These are phyloP conservation scores for Leucania comma DNA, from an alignment of 2,888 invertebrate species.

Conservation along the genomic window DNA sequence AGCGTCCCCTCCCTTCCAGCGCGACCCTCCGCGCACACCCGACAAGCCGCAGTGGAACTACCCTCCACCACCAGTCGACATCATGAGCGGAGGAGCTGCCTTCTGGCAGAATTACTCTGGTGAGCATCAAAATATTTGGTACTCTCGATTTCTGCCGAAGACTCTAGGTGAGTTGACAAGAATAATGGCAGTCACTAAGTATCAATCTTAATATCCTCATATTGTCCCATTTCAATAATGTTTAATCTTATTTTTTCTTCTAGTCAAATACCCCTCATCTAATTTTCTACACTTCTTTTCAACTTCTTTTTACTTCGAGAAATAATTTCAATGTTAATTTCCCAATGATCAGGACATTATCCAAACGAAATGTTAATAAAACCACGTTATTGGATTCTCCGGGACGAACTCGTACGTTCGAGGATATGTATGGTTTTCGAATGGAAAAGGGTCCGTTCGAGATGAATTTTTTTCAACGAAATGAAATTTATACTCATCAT, in stretches of 20 bases:
- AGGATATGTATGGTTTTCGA: slow-evolving; percentile 71
- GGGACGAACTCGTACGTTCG: slow-evolving; percentile 65
- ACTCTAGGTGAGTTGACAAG: slow-evolving; percentile 44
- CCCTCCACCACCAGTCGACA: slow-evolving; percentile 91
- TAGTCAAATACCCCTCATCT: background rate
- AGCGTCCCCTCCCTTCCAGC: slow-evolving; percentile 86
- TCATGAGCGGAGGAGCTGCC: slow-evolving; percentile 96
- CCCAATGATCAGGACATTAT: slow-evolving; percentile 60
- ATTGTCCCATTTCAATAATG: slow-evolving; percentile 10
- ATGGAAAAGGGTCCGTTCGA: slow-evolving; percentile 75
- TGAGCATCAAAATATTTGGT: slow-evolving; percentile 83
- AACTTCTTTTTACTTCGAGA: slow-evolving; percentile 6
- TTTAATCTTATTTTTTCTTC: slow-evolving; percentile 12
- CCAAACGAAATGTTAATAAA: slow-evolving; percentile 68
- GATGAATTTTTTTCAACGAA: slow-evolving; percentile 76
- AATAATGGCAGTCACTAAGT: slow-evolving; percentile 40
- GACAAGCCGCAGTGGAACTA: slow-evolving; percentile 90
- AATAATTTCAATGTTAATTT: slow-evolving; percentile 48
- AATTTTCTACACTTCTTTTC: slow-evolving; percentile 7
- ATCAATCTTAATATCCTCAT: background rate
- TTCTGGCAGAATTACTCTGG: slow-evolving; percentile 98
- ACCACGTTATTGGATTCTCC: slow-evolving; percentile 73
- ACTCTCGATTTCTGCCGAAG: slow-evolving; percentile 50
- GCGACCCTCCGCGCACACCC: slow-evolving; percentile 86
- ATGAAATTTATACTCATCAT: slow-evolving; percentile 85